These are phyloP conservation scores for Syngnathus scovelli DNA, from an alignment of 2,113 vertebrate species.

Conservation along the genomic window DNA sequence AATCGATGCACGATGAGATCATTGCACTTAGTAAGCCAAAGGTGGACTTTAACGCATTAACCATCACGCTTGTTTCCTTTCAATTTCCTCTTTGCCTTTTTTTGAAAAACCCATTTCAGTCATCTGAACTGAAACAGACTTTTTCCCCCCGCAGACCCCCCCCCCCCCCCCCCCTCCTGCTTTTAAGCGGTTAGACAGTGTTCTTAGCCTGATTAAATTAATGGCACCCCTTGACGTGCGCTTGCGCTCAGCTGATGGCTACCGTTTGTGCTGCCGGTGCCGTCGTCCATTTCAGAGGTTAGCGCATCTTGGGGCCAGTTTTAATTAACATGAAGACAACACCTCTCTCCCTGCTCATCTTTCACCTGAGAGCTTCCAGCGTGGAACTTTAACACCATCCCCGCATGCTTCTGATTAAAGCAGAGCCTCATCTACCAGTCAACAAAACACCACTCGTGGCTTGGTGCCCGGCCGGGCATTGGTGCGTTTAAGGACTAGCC, in stretches of 20 bases:
- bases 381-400: conserved; percentile 73
- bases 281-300: conserved; percentile 46
- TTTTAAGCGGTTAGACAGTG: conserved; percentile 65
- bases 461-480: conserved; percentile 70
- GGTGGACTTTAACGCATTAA: background rate
- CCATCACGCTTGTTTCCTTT: background rate
- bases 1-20: background rate
- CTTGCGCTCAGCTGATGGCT: conserved; percentile 59
- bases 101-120: conserved; percentile 9
- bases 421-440: conserved; percentile 76
- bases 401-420: conserved; percentile 80
- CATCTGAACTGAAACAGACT: conserved; percentile 36
- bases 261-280: conserved; percentile 57
- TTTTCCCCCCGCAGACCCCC: conserved; percentile 52
- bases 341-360: conserved; percentile 74
- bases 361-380: conserved; percentile 75
- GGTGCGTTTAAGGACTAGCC: conserved; percentile 55
- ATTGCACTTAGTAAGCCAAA: background rate
- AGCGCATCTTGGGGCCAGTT: conserved; percentile 52
- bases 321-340: conserved; percentile 75
- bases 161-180: conserved; percentile 48
- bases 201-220: conserved; percentile 71
- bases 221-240: conserved; percentile 58
- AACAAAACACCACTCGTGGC: conserved; percentile 78
- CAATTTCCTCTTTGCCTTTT: background rate